A percentile compares a stretch with the other conserved stretches of the same genome.
phyloP scores from a whole-genome alignment of 2,113 vertebrate genomes.

The Pituophis catenifer region DNA sequence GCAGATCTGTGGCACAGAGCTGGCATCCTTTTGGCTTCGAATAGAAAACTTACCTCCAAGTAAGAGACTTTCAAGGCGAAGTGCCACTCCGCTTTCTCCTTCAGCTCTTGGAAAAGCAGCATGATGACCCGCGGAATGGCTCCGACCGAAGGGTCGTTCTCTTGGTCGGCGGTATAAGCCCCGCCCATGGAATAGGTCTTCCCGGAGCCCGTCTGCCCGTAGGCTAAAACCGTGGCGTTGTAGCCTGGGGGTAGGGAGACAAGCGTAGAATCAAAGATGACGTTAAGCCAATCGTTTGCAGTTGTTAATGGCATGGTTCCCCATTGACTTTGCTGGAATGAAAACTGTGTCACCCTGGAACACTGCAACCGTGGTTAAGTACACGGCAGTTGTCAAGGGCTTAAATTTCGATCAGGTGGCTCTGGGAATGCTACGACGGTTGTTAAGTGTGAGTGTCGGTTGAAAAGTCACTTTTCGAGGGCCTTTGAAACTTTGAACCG shows the following conservation, averaged over 20 bases:
- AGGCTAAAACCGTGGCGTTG: conserved; percentile 91
- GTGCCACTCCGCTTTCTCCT: conserved; percentile 75
- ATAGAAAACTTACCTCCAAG: conserved; percentile 80
- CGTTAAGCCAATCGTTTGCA: too few relatives aligned
- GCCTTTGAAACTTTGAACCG: too few relatives aligned
- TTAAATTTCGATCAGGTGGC: too few relatives aligned
- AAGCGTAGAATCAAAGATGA: neutral
- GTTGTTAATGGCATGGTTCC: too few relatives aligned
- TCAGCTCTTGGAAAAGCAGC: conserved; percentile 81
- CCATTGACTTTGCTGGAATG: too few relatives aligned
- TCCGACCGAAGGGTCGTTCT: conserved; percentile 83
- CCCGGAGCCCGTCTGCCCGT: conserved; percentile 94
- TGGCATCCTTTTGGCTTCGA: neutral
- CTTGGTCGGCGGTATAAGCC: conserved; percentile 85
- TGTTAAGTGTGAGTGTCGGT: too few relatives aligned
- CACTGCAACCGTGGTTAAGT: too few relatives aligned
- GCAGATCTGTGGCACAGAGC: too few relatives aligned
- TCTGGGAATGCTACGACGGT: too few relatives aligned
- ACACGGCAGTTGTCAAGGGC: too few relatives aligned
- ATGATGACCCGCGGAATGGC: conserved; percentile 90
- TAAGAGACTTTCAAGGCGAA: conserved; percentile 86
- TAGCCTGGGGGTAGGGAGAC: conserved; percentile 76
- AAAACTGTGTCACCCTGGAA: too few relatives aligned
- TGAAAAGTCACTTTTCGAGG: too few relatives aligned
- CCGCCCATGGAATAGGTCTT: conserved; percentile 98